phyloP scores from a whole-genome alignment of 2,797 vertebrate genomes.

The Cirrhinus mrigala region DNA sequence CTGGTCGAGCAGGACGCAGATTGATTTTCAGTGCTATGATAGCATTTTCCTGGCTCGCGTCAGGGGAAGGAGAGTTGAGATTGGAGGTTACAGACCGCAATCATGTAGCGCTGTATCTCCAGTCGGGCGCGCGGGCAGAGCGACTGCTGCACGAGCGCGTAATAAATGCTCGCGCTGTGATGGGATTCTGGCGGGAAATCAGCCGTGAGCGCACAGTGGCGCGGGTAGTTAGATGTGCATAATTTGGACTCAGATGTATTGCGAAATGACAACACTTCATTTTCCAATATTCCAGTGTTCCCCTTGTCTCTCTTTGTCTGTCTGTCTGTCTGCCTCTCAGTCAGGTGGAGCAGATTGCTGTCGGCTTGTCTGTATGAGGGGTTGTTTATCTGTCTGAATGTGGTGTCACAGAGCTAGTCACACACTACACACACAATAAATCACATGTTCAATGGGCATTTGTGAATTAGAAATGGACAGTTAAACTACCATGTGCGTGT shows the following conservation, averaged over 20 bases:
- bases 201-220: constrained; percentile 50
- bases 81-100: constrained; percentile 63
- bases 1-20: constrained; percentile 45
- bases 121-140: constrained; percentile 32
- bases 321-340: constrained; percentile 26
- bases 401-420: constrained; percentile 39
- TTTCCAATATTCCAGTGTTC: constrained; percentile 45
- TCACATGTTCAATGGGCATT: constrained; percentile 8
- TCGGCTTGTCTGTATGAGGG: constrained; percentile 41
- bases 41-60: constrained; percentile 59
- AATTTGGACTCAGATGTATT: constrained; percentile 86
- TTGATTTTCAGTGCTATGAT: constrained; percentile 60
- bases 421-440: background rate
- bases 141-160: constrained; percentile 45
- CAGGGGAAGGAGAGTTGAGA: constrained; percentile 55
- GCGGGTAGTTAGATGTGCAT: constrained; percentile 84
- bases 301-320: constrained; percentile 24
- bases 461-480: constrained; percentile 25
- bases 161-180: constrained; percentile 59
- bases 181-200: constrained; percentile 58
- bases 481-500: constrained; percentile 38
- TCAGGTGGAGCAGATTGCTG: constrained; percentile 58
- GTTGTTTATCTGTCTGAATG: constrained; percentile 56
- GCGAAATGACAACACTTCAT: constrained; percentile 74
- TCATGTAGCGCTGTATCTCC: constrained; percentile 62